Conservation (phyloP, 2,797 vertebrate species). For the Tapera naevia region DNA sequence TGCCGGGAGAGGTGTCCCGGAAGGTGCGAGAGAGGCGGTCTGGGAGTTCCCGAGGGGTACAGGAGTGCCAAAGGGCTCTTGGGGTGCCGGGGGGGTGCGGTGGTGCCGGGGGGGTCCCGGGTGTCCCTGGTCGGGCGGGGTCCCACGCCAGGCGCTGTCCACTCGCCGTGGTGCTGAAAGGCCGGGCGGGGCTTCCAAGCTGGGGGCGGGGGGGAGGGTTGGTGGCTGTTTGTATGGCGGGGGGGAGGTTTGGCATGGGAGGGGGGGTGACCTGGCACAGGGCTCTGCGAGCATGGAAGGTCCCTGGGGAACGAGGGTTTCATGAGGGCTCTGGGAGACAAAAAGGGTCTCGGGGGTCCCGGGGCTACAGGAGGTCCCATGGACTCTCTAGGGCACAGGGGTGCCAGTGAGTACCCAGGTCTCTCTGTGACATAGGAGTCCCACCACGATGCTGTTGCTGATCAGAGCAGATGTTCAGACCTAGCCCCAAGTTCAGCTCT, state of each 20-base stretch:
- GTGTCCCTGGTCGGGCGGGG: neutral
- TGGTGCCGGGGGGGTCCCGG: neutral
- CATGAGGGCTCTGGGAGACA: neutral
- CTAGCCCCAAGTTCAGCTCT: neutral
- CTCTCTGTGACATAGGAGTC: neutral
- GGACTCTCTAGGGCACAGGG: neutral
- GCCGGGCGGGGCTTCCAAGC: neutral
- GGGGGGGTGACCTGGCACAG: neutral
- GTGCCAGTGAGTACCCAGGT: neutral
- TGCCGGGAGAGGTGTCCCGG: no score
- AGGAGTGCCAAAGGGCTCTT: no score
- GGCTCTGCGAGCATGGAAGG: neutral
- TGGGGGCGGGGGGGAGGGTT: no score
- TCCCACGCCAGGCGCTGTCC: constrained; percentile 13
- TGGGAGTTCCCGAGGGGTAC: no score
- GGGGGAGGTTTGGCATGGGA: no score
- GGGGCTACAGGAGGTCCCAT: neutral
- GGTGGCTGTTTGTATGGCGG: neutral
- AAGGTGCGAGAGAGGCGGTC: no score
- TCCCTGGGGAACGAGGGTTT: neutral
- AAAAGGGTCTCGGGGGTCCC: neutral
- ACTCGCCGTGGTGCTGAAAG: neutral
- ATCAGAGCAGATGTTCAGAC: neutral
- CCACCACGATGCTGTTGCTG: neutral
- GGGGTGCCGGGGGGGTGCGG: no score